Evolutionary conservation across 2,797 vertebrate species (phyloP).

Genomic region (Gallinago stenura): DNA sequence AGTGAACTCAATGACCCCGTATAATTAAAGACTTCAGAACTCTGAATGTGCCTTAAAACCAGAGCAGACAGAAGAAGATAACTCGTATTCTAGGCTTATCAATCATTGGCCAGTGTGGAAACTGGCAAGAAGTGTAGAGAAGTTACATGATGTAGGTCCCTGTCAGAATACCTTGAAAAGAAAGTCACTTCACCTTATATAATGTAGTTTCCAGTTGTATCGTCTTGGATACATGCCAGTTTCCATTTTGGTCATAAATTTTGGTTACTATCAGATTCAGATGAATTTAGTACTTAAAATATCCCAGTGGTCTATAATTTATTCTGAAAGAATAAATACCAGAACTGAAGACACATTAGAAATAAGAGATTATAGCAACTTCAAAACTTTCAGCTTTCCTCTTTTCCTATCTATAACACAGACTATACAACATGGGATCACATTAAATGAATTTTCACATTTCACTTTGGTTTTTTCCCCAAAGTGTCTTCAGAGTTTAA

Average conservation of each 20-base stretch:
- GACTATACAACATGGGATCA: background rate
- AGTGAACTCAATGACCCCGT: background rate
- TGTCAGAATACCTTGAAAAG: background rate
- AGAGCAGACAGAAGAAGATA: background rate
- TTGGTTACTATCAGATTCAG: background rate
- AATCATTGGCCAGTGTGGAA: background rate
- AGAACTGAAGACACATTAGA: background rate
- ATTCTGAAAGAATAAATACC: background rate
- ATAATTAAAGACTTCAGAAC: slow-evolving; percentile 32
- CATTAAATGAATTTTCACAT: background rate
- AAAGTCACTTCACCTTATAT: background rate
- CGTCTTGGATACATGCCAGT: background rate
- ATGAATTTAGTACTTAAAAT: background rate
- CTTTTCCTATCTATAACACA: background rate
- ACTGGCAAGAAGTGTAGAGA: background rate
- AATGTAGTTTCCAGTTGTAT: background rate
- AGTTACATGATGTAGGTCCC: background rate
- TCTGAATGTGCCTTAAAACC: background rate
- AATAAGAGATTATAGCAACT: background rate
- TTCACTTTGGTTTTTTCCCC: background rate
- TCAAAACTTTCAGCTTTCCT: background rate
- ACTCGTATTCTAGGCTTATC: background rate
- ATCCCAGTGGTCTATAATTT: background rate
- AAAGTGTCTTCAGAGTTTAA: background rate
- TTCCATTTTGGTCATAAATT: background rate